Evolutionary conservation across 2,888 invertebrate genomes (phyloP), one percentile per base, ranked within the genome.

Genomic region (Plagodis pulveraria): DNA sequence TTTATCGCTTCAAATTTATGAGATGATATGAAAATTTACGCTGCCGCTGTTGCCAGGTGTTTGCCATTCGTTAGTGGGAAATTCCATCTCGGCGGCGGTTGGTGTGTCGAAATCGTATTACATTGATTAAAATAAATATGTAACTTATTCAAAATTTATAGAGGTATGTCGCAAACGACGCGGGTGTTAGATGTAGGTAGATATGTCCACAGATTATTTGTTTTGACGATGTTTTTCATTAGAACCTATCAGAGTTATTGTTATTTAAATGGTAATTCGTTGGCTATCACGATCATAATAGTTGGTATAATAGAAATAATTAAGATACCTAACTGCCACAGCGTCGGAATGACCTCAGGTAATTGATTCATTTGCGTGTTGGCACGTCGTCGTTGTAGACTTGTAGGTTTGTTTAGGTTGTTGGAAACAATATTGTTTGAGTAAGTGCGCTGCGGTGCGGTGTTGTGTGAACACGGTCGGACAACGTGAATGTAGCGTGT

Each of bases 1-100:
- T 84, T 83, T 81, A 83, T 81, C 73, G 72, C 75, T 59, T 74
- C 59, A 56, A 71, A 73, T 81, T 79, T 81, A 77, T 72, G 69
- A 77, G 72, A 75, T 74, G 73, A 74, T 76, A 76, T 74, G 75
- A 76, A 77, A 80, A 80, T 77, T 76, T 72, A 62, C 67, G 74
- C 69, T 71, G 76, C 71, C 77, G 70, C 73, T 69, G 80, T 79
- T 77, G 74, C 77, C 80, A 81, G 78, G 79, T 80, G 81, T 74
- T 59, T 57, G 62, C 57, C 71, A 65, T 76, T 79, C 71, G 65
- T 71, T 69, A 73, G 73, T 75, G 81, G 85, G 81, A 83, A 85
- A 82, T 85, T 86, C 84, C 85, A 78, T 68, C 65, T 62, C 53
- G 58, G 62, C 61, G 53, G 58, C 63, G 11, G 42, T 6, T 62